Evolutionary conservation across 2,797 vertebrate species (phyloP).

Genomic region (Neopelma chrysocephalum): DNA sequence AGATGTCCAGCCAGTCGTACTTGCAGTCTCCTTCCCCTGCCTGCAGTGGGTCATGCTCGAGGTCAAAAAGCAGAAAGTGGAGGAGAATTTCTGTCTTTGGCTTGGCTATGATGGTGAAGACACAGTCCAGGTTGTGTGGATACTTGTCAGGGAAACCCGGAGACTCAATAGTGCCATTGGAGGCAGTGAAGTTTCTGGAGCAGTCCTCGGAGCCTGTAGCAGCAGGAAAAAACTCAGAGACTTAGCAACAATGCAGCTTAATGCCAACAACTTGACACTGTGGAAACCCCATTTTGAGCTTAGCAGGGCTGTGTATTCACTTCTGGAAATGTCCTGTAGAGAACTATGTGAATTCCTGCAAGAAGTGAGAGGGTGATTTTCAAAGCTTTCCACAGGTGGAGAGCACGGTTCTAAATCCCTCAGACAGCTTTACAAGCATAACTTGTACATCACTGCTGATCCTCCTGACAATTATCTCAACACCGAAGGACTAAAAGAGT

Average conservation of each 20-base stretch:
- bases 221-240: not conserved
- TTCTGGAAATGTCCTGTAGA: not conserved
- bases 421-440: not conserved
- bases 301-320: not conserved
- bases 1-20: constrained; percentile 98
- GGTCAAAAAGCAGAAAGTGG: constrained; percentile 93
- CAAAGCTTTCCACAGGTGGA: not conserved
- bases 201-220: constrained; percentile 92
- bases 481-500: not conserved
- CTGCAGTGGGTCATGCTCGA: constrained; percentile 94
- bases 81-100: constrained; percentile 93
- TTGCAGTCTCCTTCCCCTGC: constrained; percentile 94
- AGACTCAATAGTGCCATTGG: constrained; percentile 90
- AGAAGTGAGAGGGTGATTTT: not conserved
- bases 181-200: constrained; percentile 93
- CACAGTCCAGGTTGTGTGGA: constrained; percentile 94
- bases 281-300: not conserved
- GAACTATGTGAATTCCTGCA: not conserved
- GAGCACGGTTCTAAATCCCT: not conserved
- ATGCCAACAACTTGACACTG: not conserved
- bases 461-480: not conserved
- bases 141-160: constrained; percentile 98
- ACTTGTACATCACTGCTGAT: not conserved
- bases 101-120: constrained; percentile 93
- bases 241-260: not conserved